Conservation (phyloP, 1,140 invertebrate species). For the Pseudomyrmex gracilis region DNA sequence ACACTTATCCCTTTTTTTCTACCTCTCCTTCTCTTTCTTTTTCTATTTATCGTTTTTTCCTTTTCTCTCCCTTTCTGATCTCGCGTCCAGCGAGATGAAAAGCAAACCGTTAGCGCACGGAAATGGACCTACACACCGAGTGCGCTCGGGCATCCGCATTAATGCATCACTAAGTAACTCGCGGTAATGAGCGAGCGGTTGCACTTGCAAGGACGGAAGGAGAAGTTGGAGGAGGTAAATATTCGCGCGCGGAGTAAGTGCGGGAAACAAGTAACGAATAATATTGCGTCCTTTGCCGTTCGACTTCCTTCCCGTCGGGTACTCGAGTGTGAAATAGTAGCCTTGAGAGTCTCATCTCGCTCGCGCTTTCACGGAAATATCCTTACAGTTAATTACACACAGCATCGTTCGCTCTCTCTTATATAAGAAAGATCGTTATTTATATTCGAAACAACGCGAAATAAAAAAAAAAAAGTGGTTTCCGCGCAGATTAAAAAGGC, state of each 20-base stretch:
- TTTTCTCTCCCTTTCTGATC: not conserved
- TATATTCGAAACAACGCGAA: not conserved
- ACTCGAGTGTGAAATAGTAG: constrained; percentile 24
- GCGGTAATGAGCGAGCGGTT: constrained; percentile 35
- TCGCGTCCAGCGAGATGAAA: not conserved
- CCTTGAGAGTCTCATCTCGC: not conserved
- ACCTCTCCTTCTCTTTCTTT: not conserved
- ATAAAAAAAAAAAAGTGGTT: not conserved
- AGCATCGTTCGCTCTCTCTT: not conserved
- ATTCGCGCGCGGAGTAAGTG: constrained; percentile 4
- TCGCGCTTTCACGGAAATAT: not conserved
- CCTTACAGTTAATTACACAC: constrained; percentile 17
- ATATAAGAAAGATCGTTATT: not conserved
- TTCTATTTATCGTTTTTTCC: not conserved
- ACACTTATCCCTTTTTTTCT: not conserved
- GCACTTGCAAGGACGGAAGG: not conserved
- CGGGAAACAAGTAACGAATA: constrained; percentile 24
- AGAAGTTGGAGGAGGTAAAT: constrained; percentile 14
- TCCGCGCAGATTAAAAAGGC: not conserved
- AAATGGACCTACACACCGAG: constrained; percentile 35
- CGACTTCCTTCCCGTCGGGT: constrained; percentile 12
- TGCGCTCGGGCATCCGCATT: constrained; percentile 25
- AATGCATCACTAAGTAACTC: constrained; percentile 45
- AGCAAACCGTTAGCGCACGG: constrained; percentile 4
- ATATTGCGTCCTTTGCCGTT: constrained; percentile 40